Percentiles rank a stretch among this genome's conserved stretches.
Evolutionary conservation across 2,113 vertebrate genomes (phyloP).

Genomic region (Coptodon bakossiorum): DNA sequence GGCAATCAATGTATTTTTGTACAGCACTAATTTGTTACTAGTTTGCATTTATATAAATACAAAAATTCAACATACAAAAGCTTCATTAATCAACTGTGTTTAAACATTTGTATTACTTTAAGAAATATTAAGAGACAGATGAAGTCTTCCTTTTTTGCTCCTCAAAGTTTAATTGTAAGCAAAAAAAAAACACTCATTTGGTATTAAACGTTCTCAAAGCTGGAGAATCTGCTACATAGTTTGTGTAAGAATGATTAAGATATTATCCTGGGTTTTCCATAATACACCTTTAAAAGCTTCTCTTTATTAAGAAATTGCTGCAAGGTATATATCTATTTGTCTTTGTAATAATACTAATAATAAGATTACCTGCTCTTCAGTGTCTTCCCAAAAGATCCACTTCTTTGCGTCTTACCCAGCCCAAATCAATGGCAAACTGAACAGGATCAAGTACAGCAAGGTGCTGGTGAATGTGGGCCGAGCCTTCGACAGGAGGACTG

Average conservation of each 20-base stretch:
- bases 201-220: background rate
- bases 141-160: rapidly evolving
- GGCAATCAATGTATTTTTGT: background rate
- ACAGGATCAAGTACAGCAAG: background rate
- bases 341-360: background rate
- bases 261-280: background rate
- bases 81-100: background rate
- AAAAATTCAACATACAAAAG: background rate
- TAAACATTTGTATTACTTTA: background rate
- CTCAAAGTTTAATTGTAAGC: background rate
- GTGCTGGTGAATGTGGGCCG: background rate
- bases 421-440: background rate
- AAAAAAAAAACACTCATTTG: background rate
- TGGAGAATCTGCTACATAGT: background rate
- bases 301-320: background rate
- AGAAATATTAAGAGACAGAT: background rate
- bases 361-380: background rate
- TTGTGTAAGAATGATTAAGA: background rate
- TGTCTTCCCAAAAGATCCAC: background rate
- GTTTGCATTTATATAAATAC: background rate
- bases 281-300: background rate
- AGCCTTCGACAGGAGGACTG: background rate
- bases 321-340: rapidly evolving
- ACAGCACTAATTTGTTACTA: background rate
- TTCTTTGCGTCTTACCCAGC: background rate